Base-by-base conservation (phyloP, 2,888 invertebrate species). In the Catocala fraxini region DNA sequence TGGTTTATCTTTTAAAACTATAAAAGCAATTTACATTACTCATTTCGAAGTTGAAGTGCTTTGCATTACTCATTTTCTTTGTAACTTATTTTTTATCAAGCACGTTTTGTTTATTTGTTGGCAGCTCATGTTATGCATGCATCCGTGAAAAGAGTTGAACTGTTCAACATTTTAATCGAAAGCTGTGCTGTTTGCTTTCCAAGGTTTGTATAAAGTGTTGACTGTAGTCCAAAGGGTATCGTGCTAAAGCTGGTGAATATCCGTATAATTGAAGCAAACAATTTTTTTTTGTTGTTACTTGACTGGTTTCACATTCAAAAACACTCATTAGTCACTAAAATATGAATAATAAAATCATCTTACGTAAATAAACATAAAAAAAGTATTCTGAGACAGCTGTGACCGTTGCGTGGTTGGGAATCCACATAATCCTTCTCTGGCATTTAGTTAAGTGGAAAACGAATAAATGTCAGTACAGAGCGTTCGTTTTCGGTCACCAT, bases 391-490 rank as follows among this genome's bases (percentile, higher is more conserved):
- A 73, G 79, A 81, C 82, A 78, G 71, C 74, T 81, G 73, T 75
- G 78, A 79, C 80, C 72, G 70, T 63, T 60, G 62, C 59, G 55
- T 79, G 77, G 73, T 73, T 71, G 74, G 70, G 82, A 83, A 84
- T 78, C 71, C 71, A 68, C 70, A 79, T 91, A 90, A 91, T 89
- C 90, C 90, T 78, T 72, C 75, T 67, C 81, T 90, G 91, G 86
- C 90, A 90, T 91, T 91, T 89, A 75, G 78, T 79, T 82, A 82
- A 85, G 77, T 84, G 85, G 82, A 87, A 90, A 88, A 85, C 76
- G 75, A 75, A 79, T 82, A 79, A 86, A 86, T 87, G 88, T 80
- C 87, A 87, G 70, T 77, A 71, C 69, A 65, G 73, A 58, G 54
- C 49, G 45, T 70, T 73, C 65, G 63, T 67, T 81, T 81, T 73